These are phyloP conservation scores for Xiphorhynchus erythropygius DNA, from an alignment of 2,797 vertebrate genomes.

Conservation along the genomic window DNA sequence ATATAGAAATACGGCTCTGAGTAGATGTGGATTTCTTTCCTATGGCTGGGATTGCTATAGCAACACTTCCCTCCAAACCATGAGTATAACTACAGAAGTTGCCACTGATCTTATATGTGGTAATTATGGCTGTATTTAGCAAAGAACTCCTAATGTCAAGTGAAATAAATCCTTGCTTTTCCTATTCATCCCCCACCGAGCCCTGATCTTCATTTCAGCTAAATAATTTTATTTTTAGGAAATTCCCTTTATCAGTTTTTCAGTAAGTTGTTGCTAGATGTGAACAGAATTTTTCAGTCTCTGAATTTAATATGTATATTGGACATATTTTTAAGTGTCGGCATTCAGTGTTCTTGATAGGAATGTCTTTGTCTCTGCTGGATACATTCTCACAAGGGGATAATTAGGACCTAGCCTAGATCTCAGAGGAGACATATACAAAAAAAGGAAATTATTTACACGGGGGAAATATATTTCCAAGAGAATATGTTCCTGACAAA, in stretches of 20 bases:
- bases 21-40: constrained; percentile 20
- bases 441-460: not conserved
- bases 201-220: not conserved
- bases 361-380: not conserved
- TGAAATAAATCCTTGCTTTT: not conserved
- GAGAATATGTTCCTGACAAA: not conserved
- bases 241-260: not conserved
- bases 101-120: not conserved
- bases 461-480: not conserved
- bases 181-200: not conserved
- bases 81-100: not conserved
- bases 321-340: not conserved
- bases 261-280: not conserved
- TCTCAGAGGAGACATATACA: not conserved
- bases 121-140: not conserved
- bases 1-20: not conserved
- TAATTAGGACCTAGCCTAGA: not conserved
- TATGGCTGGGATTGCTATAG: constrained; percentile 1
- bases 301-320: not conserved
- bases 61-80: constrained; percentile 9
- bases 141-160: not conserved
- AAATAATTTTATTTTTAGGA: not conserved
- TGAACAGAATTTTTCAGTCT: not conserved
- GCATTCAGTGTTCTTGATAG: not conserved
- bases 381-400: not conserved